A percentile compares a stretch with the other conserved stretches of the same genome.
These are phyloP conservation scores for Pachyrhynchus sulphureomaculatus DNA, from an alignment of 1,140 invertebrate species.

Conservation along the genomic window DNA sequence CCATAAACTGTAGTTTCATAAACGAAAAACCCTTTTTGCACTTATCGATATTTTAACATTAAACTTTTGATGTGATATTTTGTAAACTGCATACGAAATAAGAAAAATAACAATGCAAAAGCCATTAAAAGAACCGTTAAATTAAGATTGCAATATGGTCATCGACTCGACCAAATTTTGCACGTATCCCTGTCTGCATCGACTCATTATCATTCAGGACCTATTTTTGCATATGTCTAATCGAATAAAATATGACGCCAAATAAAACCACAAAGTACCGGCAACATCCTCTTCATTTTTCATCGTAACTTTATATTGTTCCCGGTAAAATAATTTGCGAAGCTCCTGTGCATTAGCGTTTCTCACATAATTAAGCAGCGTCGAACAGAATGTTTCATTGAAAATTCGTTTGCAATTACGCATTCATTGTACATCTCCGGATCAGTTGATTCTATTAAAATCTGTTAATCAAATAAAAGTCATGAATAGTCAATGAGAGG, in stretches of 20 bases:
- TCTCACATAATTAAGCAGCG: slow-evolving; percentile 13
- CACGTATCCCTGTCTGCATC: slow-evolving; percentile 7
- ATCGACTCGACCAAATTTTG: neutral
- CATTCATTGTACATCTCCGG: slow-evolving; percentile 31
- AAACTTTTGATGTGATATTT: no score
- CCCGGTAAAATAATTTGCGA: neutral
- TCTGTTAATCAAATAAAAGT: slow-evolving; percentile 44
- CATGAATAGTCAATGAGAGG: slow-evolving; percentile 45
- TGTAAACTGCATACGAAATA: no score
- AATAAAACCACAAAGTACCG: slow-evolving; percentile 6
- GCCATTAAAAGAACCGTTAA: neutral
- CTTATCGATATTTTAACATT: no score
- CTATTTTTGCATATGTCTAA: slow-evolving; percentile 3
- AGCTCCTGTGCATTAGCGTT: neutral
- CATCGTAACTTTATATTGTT: neutral
- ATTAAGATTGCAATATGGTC: neutral
- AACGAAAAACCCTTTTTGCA: no score
- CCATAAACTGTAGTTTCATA: no score
- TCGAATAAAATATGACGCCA: slow-evolving; percentile 5
- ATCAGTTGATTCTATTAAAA: slow-evolving; percentile 43
- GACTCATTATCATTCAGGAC: slow-evolving; percentile 1
- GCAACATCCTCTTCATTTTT: neutral
- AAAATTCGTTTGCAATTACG: slow-evolving; percentile 26
- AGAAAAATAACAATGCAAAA: neutral
- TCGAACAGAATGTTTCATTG: neutral